Percentiles rank a stretch among this genome's conserved stretches.
Evolutionary conservation across 2,888 invertebrate genomes (phyloP).

Genomic region (Galerucella calmariensis): DNA sequence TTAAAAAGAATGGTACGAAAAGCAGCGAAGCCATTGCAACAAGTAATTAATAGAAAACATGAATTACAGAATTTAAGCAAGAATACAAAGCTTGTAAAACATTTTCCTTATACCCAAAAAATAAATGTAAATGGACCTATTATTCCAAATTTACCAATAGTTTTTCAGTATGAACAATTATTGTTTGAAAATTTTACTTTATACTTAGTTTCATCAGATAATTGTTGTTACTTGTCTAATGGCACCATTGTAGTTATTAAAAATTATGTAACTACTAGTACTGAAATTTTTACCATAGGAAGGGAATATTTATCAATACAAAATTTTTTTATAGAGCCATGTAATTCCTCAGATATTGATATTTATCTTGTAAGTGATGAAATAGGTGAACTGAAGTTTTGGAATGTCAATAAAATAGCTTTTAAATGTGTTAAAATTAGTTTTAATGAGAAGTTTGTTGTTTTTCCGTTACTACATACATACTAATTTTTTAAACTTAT

Average conservation of each 20-base stretch:
- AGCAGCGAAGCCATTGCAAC: slow-evolving; percentile 27
- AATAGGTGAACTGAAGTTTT: slow-evolving; percentile 22
- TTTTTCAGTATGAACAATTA: slow-evolving; percentile 29
- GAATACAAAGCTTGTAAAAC: slow-evolving; percentile 2
- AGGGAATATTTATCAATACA: slow-evolving; percentile 20
- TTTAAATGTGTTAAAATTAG: too few relatives aligned
- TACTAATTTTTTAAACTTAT: slow-evolving; percentile 9
- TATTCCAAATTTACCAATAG: not conserved
- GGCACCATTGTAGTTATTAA: slow-evolving; percentile 17
- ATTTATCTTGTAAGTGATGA: slow-evolving; percentile 10
- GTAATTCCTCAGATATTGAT: slow-evolving; percentile 22
- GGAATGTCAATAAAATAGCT: too few relatives aligned
- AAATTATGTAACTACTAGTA: slow-evolving; percentile 14
- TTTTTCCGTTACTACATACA: slow-evolving; percentile 17
- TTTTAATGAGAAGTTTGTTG: too few relatives aligned
- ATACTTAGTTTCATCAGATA: slow-evolving; percentile 17
- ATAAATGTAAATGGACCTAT: slow-evolving; percentile 18
- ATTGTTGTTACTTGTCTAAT: slow-evolving; percentile 27
- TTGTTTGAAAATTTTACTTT: slow-evolving; percentile 27
- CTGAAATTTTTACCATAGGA: slow-evolving; percentile 15
- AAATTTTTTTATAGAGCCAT: slow-evolving; percentile 18
- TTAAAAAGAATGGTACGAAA: slow-evolving; percentile 23
- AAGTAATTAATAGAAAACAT: slow-evolving; percentile 27
- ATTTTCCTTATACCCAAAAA: slow-evolving; percentile 13
- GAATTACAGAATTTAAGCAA: slow-evolving; percentile 11